A percentile compares a stretch with the other conserved stretches of the same genome.
Conservation (phyloP, 2,113 vertebrate species). For the Benitochromis conjunctus region DNA sequence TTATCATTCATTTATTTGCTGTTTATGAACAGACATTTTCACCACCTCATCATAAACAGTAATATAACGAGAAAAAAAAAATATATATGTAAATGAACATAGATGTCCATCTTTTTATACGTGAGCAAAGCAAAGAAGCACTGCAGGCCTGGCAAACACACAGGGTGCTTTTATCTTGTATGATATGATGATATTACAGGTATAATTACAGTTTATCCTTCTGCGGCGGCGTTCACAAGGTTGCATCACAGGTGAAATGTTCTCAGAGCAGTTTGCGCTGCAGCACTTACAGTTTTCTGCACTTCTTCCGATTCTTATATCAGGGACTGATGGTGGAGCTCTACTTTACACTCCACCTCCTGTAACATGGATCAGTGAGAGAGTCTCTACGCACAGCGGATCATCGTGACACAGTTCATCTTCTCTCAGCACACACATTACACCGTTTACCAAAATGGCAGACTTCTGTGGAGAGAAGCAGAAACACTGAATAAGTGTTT, state of each 20-base stretch:
- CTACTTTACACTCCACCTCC: not conserved
- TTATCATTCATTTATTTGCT: not conserved
- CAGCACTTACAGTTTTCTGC: not conserved
- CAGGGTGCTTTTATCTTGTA: not conserved
- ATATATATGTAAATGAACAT: fast-evolving
- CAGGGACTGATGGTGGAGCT: not conserved
- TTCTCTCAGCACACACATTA: not conserved
- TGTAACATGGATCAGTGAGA: not conserved
- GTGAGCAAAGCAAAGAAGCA: not conserved
- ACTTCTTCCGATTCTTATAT: not conserved
- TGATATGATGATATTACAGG: not conserved
- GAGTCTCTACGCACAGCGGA: not conserved
- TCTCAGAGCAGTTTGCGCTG: fast-evolving
- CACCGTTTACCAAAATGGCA: not conserved
- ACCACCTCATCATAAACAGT: fast-evolving
- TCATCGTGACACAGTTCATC: not conserved
- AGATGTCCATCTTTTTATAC: not conserved
- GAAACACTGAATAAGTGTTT: fast-evolving
- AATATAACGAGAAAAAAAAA: not conserved
- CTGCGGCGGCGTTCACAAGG: not conserved
- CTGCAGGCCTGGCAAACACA: not conserved
- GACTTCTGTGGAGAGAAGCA: not conserved
- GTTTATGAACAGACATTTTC: not conserved
- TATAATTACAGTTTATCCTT: not conserved
- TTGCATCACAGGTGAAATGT: not conserved